phyloP scores from a whole-genome alignment of 1,140 invertebrate species.

The Papilio aristodemus region DNA sequence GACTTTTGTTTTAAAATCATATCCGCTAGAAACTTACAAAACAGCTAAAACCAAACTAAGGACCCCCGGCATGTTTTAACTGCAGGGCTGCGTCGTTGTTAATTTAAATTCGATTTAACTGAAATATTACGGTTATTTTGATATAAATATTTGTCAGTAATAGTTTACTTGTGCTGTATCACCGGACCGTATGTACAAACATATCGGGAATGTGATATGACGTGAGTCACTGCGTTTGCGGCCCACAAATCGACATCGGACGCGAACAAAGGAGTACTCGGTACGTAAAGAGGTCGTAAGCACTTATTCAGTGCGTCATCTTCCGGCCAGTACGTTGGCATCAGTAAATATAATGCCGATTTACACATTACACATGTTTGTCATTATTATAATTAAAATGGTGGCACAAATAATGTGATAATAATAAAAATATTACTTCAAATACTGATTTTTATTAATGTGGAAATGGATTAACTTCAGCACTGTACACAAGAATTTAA shows the following conservation, averaged over 20 bases:
- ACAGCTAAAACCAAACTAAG: no score
- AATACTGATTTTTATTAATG: no score
- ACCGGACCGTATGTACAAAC: constrained; percentile 23
- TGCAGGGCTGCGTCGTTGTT: neutral
- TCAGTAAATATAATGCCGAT: constrained; percentile 8
- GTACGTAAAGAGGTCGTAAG: constrained; percentile 20
- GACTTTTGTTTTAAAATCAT: no score
- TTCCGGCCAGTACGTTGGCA: neutral
- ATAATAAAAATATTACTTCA: neutral
- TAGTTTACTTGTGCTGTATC: constrained; percentile 3
- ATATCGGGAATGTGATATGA: constrained; percentile 27
- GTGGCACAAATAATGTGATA: neutral
- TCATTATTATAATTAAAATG: neutral
- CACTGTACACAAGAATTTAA: no score
- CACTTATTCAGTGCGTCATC: constrained; percentile 29
- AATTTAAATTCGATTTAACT: neutral
- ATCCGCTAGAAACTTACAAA: no score
- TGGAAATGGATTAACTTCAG: no score
- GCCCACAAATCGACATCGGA: constrained; percentile 31
- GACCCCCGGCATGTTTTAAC: no score
- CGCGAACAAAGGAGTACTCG: constrained; percentile 20
- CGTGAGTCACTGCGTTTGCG: constrained; percentile 27
- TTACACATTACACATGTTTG: neutral
- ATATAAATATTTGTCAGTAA: constrained; percentile 2
- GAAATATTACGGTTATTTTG: constrained; percentile 9